A percentile compares a stretch with the other conserved stretches of the same genome.
These are phyloP conservation scores for Alentia gelatinosa DNA, from an alignment of 2,888 invertebrate species.

Conservation along the genomic window DNA sequence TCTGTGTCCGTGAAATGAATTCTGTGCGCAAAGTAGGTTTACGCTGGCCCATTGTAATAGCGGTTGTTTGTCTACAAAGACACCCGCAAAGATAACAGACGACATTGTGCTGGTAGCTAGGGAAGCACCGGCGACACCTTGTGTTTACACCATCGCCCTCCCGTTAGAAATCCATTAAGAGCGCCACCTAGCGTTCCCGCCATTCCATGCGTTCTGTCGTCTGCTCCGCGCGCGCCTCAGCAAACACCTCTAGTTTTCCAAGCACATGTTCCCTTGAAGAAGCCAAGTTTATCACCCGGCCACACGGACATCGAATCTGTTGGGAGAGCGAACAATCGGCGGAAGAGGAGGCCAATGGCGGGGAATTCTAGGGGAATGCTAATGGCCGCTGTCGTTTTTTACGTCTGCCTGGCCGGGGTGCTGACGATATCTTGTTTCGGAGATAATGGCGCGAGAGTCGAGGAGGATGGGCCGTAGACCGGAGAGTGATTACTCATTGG, in stretches of 20 bases:
- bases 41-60: not conserved
- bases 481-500: conserved; percentile 28
- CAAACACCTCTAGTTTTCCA: not conserved
- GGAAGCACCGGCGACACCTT: not conserved
- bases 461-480: not conserved
- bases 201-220: conserved; percentile 25
- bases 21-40: no score
- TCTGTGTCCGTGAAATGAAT: no score
- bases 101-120: not conserved
- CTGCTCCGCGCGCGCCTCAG: not conserved
- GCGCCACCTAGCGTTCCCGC: conserved; percentile 44
- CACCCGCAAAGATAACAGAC: conserved; percentile 7
- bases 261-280: not conserved
- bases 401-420: not conserved
- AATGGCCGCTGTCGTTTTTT: not conserved
- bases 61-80: not conserved
- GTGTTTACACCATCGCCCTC: conserved; percentile 30
- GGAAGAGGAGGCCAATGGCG: not conserved
- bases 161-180: conserved; percentile 45
- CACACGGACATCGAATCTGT: no score
- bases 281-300: no score
- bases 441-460: conserved; percentile 21
- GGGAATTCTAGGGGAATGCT: conserved; percentile 28
- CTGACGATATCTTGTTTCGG: not conserved
- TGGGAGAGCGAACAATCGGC: not conserved